Percentiles rank a stretch among this genome's conserved stretches.
Evolutionary conservation across 2,113 vertebrate species (phyloP).

Genomic region (Passerina amoena): DNA sequence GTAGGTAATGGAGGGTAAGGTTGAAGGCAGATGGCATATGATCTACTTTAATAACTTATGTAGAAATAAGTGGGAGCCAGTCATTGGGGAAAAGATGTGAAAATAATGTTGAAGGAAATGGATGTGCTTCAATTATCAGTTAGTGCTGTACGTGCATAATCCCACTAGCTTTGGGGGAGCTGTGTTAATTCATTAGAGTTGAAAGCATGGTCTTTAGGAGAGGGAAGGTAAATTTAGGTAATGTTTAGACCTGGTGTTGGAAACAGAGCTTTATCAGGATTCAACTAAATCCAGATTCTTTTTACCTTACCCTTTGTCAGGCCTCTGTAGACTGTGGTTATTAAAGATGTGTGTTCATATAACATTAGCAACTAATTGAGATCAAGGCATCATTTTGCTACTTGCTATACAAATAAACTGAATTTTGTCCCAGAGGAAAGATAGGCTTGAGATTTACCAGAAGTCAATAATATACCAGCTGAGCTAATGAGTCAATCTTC

Average conservation of each 20-base stretch:
- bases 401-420: not conserved
- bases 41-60: not conserved
- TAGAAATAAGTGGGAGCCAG: not conserved
- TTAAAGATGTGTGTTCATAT: not conserved
- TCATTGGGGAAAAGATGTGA: not conserved
- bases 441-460: not conserved
- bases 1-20: not conserved
- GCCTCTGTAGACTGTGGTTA: not conserved
- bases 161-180: not conserved
- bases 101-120: not conserved
- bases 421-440: not conserved
- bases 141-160: not conserved
- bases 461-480: not conserved
- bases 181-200: not conserved
- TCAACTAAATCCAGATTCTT: not conserved
- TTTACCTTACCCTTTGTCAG: not conserved
- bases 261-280: not conserved
- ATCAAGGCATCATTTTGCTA: slow-evolving; percentile 25
- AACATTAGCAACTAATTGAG: not conserved
- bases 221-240: not conserved
- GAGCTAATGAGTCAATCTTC: not conserved
- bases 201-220: not conserved
- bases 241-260: not conserved
- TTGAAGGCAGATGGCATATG: not conserved
- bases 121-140: not conserved